Evolutionary conservation across 2,113 vertebrate species (phyloP).

Genomic region (Motacilla alba): DNA sequence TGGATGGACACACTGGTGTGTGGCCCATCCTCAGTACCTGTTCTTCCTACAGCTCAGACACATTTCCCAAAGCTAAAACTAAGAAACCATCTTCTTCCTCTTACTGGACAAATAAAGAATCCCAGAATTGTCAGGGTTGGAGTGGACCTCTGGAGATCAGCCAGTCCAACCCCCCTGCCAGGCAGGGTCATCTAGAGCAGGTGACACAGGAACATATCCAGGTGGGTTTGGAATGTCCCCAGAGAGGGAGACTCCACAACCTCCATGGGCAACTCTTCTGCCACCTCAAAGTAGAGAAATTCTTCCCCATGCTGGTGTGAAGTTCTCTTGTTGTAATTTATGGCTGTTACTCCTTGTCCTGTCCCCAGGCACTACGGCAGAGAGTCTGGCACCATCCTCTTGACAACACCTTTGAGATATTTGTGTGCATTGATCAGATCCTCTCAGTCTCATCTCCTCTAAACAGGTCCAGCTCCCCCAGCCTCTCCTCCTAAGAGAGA

Average conservation of each 20-base stretch:
- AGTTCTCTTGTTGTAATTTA: background rate
- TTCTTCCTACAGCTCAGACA: background rate
- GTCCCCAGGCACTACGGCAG: background rate
- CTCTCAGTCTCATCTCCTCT: background rate
- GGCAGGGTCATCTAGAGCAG: background rate
- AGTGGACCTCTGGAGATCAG: background rate
- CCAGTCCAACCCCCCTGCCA: background rate
- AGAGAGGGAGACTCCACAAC: background rate
- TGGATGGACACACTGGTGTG: accelerated
- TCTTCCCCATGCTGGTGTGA: background rate
- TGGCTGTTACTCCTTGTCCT: background rate
- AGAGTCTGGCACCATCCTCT: background rate
- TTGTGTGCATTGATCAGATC: background rate
- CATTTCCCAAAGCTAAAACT: background rate
- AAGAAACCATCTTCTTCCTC: background rate
- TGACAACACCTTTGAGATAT: background rate
- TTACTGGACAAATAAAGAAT: background rate
- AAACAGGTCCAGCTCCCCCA: background rate
- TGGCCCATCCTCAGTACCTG: background rate
- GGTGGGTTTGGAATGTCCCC: background rate
- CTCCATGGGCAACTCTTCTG: background rate
- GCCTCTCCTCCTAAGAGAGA: background rate
- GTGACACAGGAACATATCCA: background rate
- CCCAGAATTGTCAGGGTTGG: background rate
- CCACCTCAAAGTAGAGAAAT: background rate